Evolutionary conservation across 2,888 invertebrate genomes (phyloP), one percentile per base, ranked within the genome.

Genomic region (Amphiduros pacificus): DNA sequence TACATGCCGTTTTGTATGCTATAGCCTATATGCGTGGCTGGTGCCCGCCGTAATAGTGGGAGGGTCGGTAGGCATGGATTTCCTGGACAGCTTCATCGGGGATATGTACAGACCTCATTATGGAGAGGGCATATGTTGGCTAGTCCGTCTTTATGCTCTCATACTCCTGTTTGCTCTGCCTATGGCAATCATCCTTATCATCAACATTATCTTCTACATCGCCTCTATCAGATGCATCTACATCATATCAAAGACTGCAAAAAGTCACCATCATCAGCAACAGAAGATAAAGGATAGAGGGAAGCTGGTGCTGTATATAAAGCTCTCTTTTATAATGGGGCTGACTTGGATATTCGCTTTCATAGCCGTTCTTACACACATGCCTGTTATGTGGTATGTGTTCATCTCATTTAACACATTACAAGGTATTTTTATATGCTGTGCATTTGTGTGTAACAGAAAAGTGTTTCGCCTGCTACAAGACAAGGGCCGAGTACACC

Each of bases 401-500:
- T 85, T 84, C 72, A 82, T 84, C 2, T 63, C 83, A 11, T 71
- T 85, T 60, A 85, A 84, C 68, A 79, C 82, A 2, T 72, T 80
- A 60, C 83, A 89, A 83, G 89, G 89, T 44, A 85, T 88, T 63
- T 84, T 87, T 67, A 86, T 89, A 55, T 74, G 70, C 31, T 59
- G 76, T 20, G 69, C 74, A 14, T 79, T 77, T 66, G 67, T 77
- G n/a, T 76, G 72, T 65, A 77, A 75, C 22, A 71, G 60, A 51
- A 76, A 74, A 54, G 77, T 78, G 0, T 55, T 63, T 58, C 58
- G 59, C 17, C 55, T 66, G 63, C 50, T 66, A 41, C 40, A 51
- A 28, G 44, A 44, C 4, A 58, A 58, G 50, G 58, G 58, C 36
- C 27, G 58, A 51, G 51, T 50, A 14, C 44, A 49, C 51, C 28